Conservation (phyloP, 2,888 invertebrate genomes). For the Leptinotarsa peninsularis region DNA sequence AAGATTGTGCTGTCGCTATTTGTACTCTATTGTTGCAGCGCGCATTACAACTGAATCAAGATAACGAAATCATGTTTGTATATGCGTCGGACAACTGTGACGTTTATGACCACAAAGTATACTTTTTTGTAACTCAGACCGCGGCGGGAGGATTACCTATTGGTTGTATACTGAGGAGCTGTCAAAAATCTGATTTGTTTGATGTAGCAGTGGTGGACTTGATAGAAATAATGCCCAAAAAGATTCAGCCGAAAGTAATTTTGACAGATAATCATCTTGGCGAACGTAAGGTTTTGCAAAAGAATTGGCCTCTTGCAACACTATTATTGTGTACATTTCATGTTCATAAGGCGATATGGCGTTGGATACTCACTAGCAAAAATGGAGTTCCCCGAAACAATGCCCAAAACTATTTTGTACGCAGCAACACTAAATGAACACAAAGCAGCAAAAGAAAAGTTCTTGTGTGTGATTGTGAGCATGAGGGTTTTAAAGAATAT, state of each 20-base stretch:
- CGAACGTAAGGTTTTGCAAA: constrained; percentile 38
- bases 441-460: background rate
- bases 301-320: constrained; percentile 36
- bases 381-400: constrained; percentile 24
- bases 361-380: constrained; percentile 35
- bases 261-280: constrained; percentile 42
- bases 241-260: constrained; percentile 36
- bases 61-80: constrained; percentile 37
- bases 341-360: constrained; percentile 41
- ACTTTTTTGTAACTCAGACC: constrained; percentile 41
- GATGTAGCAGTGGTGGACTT: constrained; percentile 22
- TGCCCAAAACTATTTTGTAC: constrained; percentile 25
- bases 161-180: constrained; percentile 40
- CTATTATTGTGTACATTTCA: constrained; percentile 30
- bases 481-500: constrained; percentile 5
- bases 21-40: constrained; percentile 40
- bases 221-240: constrained; percentile 34
- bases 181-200: constrained; percentile 34
- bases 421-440: background rate
- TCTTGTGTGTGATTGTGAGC: background rate
- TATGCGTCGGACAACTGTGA: constrained; percentile 39
- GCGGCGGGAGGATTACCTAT: constrained; percentile 42
- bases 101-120: constrained; percentile 34
- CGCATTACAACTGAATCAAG: constrained; percentile 19
- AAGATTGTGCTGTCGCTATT: constrained; percentile 31